Evolutionary conservation across 2,888 invertebrate species (phyloP).

Genomic region (Teleiodes luculella): DNA sequence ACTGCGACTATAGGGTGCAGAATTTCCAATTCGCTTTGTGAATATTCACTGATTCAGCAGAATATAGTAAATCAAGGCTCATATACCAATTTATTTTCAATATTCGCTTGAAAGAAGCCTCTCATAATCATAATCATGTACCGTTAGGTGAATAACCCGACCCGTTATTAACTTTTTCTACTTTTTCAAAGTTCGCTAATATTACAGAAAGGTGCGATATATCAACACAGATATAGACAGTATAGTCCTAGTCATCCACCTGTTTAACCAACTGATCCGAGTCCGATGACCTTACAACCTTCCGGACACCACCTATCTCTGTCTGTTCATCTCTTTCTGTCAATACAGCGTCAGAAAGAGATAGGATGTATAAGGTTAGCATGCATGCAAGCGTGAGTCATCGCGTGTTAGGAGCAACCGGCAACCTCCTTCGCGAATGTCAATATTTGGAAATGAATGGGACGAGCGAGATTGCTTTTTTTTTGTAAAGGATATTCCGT

Average conservation of each 20-base stretch:
- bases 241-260: slow-evolving; percentile 16
- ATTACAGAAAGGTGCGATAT: not conserved
- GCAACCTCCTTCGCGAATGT: not conserved
- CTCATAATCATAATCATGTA: too few species aligned
- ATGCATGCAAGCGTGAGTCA: slow-evolving; percentile 5
- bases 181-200: not conserved
- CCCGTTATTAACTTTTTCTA: not conserved
- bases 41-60: too few species aligned
- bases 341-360: not conserved
- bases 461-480: not conserved
- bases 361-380: not conserved
- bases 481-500: slow-evolving; percentile 3
- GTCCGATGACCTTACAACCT: slow-evolving; percentile 28
- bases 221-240: not conserved
- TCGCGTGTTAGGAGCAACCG: slow-evolving; percentile 1
- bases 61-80: too few species aligned
- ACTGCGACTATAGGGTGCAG: too few species aligned
- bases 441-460: slow-evolving; percentile 9
- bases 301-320: not conserved
- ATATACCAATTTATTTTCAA: too few species aligned
- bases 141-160: not conserved
- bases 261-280: slow-evolving; percentile 26
- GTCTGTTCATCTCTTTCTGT: not conserved
- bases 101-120: too few species aligned
- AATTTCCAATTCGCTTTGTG: too few species aligned